Conservation (phyloP, 2,797 vertebrate genomes). For the Cetoscarus ocellatus region DNA sequence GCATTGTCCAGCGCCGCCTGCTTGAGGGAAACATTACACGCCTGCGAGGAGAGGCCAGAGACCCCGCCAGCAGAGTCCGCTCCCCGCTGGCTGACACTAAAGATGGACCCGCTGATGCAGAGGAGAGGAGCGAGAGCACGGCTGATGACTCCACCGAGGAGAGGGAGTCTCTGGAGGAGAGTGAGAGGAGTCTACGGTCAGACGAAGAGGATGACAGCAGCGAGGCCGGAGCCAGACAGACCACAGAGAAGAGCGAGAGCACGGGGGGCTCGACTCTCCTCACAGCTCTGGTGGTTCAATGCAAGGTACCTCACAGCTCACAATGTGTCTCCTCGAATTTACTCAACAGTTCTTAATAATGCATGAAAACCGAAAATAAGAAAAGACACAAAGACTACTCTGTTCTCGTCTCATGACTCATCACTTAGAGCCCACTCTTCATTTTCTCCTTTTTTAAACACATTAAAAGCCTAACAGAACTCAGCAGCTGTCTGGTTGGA, state of each 20-base stretch:
- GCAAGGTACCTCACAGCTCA: conserved; percentile 79
- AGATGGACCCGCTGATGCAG: conserved; percentile 72
- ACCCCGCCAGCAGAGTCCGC: conserved; percentile 65
- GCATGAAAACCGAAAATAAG: conserved; percentile 27
- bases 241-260: conserved; percentile 59
- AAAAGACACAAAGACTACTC: conserved; percentile 19
- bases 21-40: conserved; percentile 90
- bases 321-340: neutral
- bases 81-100: conserved; percentile 84
- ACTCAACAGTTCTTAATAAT: neutral
- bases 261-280: conserved; percentile 54
- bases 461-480: conserved; percentile 31
- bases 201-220: conserved; percentile 83
- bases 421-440: conserved; percentile 23
- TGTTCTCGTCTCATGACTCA: conserved; percentile 49
- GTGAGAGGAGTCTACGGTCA: conserved; percentile 83
- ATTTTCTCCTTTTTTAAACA: conserved; percentile 21
- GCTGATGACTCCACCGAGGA: conserved; percentile 84
- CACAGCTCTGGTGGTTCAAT: conserved; percentile 81
- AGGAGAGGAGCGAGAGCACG: conserved; percentile 85
- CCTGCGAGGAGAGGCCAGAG: conserved; percentile 81
- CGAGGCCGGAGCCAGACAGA: conserved; percentile 61
- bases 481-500: conserved; percentile 20
- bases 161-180: conserved; percentile 85
- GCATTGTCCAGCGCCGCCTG: conserved; percentile 93